Evolutionary conservation across 2,797 vertebrate genomes (phyloP).

Genomic region (Capromys pilorides): DNA sequence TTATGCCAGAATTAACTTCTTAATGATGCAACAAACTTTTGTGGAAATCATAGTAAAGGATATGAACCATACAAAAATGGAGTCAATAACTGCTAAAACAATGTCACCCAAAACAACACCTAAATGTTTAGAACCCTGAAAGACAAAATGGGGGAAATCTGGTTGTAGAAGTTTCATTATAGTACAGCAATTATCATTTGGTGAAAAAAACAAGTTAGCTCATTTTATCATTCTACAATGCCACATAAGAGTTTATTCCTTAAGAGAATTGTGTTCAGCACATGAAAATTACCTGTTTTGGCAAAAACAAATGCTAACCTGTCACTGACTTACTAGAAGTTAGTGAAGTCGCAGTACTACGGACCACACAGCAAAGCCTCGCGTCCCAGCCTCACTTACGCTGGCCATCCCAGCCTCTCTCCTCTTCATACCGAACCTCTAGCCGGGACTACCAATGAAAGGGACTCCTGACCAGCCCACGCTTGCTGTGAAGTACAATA

Average conservation of each 20-base stretch:
- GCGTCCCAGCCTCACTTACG: background rate
- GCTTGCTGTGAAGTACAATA: background rate
- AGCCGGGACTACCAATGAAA: background rate
- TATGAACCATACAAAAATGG: slow-evolving; percentile 92
- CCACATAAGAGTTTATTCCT: background rate
- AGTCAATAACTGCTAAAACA: slow-evolving; percentile 90
- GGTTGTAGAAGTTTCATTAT: slow-evolving; percentile 13
- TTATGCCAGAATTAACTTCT: background rate
- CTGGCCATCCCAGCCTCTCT: background rate
- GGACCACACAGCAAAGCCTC: background rate
- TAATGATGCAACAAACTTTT: slow-evolving; percentile 34
- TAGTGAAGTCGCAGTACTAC: background rate
- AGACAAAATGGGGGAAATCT: slow-evolving; percentile 66
- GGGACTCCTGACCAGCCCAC: background rate
- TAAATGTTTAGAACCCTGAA: slow-evolving; percentile 88
- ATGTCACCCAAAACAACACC: slow-evolving; percentile 87
- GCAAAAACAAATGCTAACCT: background rate
- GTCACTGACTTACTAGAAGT: background rate
- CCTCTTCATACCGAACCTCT: background rate
- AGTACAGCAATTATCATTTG: background rate
- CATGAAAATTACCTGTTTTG: slow-evolving; percentile 9
- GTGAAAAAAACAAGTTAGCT: slow-evolving; percentile 30
- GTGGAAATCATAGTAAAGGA: slow-evolving; percentile 86
- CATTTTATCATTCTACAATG: background rate
- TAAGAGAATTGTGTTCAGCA: background rate